phyloP scores from a whole-genome alignment of 1,140 invertebrate species.

The Drosophila insularis region DNA sequence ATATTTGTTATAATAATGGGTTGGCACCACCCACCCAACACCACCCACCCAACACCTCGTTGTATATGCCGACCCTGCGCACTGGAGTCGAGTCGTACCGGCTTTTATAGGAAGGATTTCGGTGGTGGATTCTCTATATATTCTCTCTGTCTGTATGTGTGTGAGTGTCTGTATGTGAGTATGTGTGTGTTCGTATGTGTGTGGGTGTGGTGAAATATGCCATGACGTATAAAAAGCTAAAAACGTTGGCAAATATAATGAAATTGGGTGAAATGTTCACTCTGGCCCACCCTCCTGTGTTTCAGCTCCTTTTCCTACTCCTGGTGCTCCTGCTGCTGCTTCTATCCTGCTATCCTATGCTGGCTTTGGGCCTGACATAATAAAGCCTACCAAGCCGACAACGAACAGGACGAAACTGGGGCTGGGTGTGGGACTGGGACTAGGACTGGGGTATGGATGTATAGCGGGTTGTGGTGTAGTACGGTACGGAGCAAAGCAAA shows the following conservation, averaged over 20 bases:
- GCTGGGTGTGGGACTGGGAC: constrained; percentile 17
- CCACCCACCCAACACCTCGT: constrained; percentile 14
- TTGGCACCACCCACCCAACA: constrained; percentile 56
- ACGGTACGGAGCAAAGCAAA: not conserved
- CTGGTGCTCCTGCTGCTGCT: constrained; percentile 4
- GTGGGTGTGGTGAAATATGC: constrained; percentile 79
- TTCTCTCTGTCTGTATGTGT: constrained; percentile 8
- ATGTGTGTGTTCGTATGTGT: constrained; percentile 11
- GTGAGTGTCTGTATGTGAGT: constrained; percentile 17
- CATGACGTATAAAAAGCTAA: constrained; percentile 80
- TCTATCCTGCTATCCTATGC: constrained; percentile 8
- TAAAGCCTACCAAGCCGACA: constrained; percentile 66
- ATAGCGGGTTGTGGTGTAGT: constrained; percentile 25
- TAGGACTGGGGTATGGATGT: constrained; percentile 22
- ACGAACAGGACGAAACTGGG: constrained; percentile 37
- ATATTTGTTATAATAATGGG: constrained; percentile 80
- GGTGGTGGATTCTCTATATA: constrained; percentile 39
- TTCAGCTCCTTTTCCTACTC: constrained; percentile 18
- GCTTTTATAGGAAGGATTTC: constrained; percentile 39
- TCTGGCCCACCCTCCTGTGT: constrained; percentile 6
- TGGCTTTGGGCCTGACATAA: constrained; percentile 57
- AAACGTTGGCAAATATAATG: constrained; percentile 81
- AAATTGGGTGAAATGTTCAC: constrained; percentile 76
- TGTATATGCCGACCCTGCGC: constrained; percentile 50
- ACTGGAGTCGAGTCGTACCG: constrained; percentile 43